Evolutionary conservation across 2,113 vertebrate species (phyloP), one percentile per base, ranked within the genome.

Genomic region (Miniopterus natalensis): DNA sequence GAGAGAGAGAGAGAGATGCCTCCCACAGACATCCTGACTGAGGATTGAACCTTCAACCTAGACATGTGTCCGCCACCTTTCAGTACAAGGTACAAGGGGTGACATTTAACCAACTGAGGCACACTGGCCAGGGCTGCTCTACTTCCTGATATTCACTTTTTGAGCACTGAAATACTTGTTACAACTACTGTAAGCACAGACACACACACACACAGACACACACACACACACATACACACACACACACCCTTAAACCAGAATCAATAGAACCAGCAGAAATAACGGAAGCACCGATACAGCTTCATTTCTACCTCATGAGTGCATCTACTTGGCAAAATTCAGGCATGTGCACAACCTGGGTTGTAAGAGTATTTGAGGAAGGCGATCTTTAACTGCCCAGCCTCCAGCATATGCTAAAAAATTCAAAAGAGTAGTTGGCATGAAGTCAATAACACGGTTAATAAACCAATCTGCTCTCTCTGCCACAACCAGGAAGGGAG

Each of bases 401-500:
- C 47, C 5, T 55, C 29, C 25, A 36, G 14, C 10, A 53, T 80
- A 84, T 75, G 55, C n/a, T 94, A 66, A 87, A 13, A 87, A 87
- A 84, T 84, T 15, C 29, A 74, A 75, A 36, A 53, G 25, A 57
- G 1, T 65, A 73, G 21, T 66, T 49, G 42, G 57, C 7, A 47
- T 29, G 21, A 14, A 57, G 17, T 77, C 55, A 88, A 84, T 79
- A 85, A 92, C 29, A 8, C 21, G 63, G 40, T 77, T 71, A 92
- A 89, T 81, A 90, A 89, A 71, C 17, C 29, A 61, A 81, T 92
- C 47, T 83, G 42, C 29, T 90, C 42, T 92, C 20, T 90, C 29
- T 74, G 21, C 20, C 49, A 79, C 36, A 73, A 73, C 14, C 55
- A 92, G 20, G 29, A 86, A 51, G n/a, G 68, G 66, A 89, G 25